Evolutionary conservation across 2,113 vertebrate species (phyloP), one percentile per base, ranked within the genome.

Genomic region (Tyrannus savana): DNA sequence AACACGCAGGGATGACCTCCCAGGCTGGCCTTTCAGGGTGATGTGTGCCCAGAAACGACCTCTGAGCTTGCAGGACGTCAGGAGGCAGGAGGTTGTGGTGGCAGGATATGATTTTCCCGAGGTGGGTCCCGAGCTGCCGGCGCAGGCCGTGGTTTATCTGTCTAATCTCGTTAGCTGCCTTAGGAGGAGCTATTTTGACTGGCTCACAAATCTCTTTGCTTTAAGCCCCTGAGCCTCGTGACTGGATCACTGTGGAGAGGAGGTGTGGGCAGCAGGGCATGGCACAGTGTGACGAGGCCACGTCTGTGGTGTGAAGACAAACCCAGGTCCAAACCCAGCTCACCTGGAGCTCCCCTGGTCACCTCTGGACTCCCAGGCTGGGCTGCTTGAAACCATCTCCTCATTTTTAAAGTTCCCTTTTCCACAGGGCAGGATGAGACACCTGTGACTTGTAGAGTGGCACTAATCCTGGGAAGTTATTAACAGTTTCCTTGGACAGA

Each of bases 121-220:
- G 81, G 13, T 16, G 84, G 55, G 66, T 85, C 33, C 66, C 27
- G 87, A 50, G 19, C 14, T 2, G 10, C 50, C 1, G 9, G 37
- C 0, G 4, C 69, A 39, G 84, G 18, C 16, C 2, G 7, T 14
- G 75, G 35, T 90, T 86, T 7, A 92, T 74, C 92, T 56, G 89
- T 85, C 87, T 96, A 95, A 97, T 95, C 96, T 84, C 12, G 0
- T 95, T 33, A 96, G 71, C 81, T 64, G 92, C 2, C 84, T 91
- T 93, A 96, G 69, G 27, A 71, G 63, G n/a, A 68, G 66, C 95
- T 97, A 94, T 96, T 97, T 78, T 92, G 50, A 88, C 71, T 83
- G 75, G 49, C 5, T 60, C 74, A 72, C 86, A 96, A 56, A 94
- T 75, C 95, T 94, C 94, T 95, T 93, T 95, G 87, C 91, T 69